These are phyloP conservation scores for Anneissia japonica DNA, from an alignment of 35 echinoderm and acorn worm species.

Conservation along the genomic window DNA sequence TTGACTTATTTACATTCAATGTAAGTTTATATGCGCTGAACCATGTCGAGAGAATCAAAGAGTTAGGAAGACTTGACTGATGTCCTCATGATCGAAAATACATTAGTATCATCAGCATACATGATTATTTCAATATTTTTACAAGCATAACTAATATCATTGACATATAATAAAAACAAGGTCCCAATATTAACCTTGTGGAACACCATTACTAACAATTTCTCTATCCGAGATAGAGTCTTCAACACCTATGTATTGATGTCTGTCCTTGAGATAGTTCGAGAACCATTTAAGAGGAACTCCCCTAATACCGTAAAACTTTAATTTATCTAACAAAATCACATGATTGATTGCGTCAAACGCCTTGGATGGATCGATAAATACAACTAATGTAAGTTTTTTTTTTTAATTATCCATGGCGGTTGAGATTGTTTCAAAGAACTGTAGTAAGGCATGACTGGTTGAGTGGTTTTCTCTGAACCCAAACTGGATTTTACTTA, in stretches of 20 bases:
- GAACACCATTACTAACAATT: background rate
- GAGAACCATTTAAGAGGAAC: background rate
- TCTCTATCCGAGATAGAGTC: background rate
- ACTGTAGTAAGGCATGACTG: no score
- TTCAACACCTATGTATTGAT: background rate
- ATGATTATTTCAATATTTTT: background rate
- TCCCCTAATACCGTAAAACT: background rate
- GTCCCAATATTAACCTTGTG: background rate
- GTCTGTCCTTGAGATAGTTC: background rate
- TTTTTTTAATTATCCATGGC: background rate
- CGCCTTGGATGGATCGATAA: background rate
- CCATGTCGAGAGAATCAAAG: no score
- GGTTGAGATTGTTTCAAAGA: no score
- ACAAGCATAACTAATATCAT: background rate
- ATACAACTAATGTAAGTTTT: background rate
- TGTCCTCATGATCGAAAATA: no score
- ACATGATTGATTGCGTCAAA: background rate
- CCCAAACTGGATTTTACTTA: no score
- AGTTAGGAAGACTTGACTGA: no score
- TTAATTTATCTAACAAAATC: background rate
- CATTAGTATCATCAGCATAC: background rate
- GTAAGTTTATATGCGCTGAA: no score
- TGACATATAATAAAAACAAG: background rate
- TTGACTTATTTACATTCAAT: no score
- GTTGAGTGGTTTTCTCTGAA: no score